Conservation (phyloP, 2,113 vertebrate species). For the Tichodroma muraria region DNA sequence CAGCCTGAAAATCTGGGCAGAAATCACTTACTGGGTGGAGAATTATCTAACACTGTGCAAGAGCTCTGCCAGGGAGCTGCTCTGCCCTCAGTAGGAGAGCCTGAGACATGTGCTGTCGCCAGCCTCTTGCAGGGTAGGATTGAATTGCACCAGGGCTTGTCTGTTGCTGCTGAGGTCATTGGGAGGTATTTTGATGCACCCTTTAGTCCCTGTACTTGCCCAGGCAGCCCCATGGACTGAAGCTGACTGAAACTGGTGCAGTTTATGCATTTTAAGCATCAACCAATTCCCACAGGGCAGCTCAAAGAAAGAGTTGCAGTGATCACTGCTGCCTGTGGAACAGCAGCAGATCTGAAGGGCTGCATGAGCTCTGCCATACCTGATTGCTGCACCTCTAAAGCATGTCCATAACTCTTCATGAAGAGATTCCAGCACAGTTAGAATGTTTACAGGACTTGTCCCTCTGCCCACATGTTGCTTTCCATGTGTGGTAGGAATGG, state of each 20-base stretch:
- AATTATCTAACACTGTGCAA: background rate
- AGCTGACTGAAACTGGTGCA: background rate
- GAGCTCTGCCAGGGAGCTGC: background rate
- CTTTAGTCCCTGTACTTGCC: background rate
- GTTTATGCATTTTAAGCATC: background rate
- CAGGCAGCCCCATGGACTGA: background rate
- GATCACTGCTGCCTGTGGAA: background rate
- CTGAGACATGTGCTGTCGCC: background rate
- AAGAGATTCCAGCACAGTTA: background rate
- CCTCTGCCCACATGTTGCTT: fast-evolving
- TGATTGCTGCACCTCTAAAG: background rate
- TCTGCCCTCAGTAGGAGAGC: background rate
- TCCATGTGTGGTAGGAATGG: background rate
- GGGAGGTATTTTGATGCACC: background rate
- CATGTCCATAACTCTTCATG: background rate
- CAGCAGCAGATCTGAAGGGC: background rate
- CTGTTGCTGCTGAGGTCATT: background rate
- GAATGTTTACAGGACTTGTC: background rate
- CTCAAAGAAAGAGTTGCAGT: background rate
- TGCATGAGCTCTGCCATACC: background rate
- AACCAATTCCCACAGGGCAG: background rate
- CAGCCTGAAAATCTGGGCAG: background rate
- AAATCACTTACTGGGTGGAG: background rate
- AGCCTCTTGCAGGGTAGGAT: background rate
- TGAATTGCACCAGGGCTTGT: background rate